Evolutionary conservation across 2,797 vertebrate genomes (phyloP).

Genomic region (Enteromius paludinosus): DNA sequence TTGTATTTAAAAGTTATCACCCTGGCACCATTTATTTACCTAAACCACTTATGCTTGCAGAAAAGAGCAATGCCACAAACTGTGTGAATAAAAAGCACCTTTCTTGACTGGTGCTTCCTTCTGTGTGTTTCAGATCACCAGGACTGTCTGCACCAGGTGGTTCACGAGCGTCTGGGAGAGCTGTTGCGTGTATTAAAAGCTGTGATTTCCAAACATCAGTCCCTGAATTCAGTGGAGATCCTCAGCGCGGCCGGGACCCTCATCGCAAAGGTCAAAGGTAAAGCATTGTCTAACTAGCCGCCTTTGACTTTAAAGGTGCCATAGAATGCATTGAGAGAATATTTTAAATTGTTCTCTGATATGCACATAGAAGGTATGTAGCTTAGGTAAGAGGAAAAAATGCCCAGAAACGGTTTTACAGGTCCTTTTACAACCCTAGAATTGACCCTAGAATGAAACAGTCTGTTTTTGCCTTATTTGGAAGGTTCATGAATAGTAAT

Average conservation of each 20-base stretch:
- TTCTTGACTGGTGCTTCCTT: slow-evolving; percentile 10
- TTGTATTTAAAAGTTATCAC: neutral
- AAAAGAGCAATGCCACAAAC: neutral
- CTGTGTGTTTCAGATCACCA: slow-evolving; percentile 81
- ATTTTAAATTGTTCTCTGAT: too few relatives aligned
- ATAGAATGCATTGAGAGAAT: too few relatives aligned
- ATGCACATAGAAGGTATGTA: too few relatives aligned
- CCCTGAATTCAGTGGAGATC: slow-evolving; percentile 94
- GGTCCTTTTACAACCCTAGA: too few relatives aligned
- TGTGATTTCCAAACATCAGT: slow-evolving; percentile 91
- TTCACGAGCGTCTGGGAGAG: slow-evolving; percentile 92
- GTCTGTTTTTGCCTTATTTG: too few relatives aligned
- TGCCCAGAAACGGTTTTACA: too few relatives aligned
- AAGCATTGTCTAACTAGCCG: slow-evolving; percentile 59
- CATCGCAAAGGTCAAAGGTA: slow-evolving; percentile 96
- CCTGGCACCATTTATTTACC: too few relatives aligned
- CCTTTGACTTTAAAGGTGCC: too few relatives aligned
- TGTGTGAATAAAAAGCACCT: neutral
- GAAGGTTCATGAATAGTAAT: too few relatives aligned
- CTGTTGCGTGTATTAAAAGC: slow-evolving; percentile 89
- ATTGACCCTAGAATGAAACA: too few relatives aligned
- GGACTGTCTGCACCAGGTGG: slow-evolving; percentile 87
- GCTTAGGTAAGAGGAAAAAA: too few relatives aligned
- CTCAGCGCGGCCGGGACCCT: slow-evolving; percentile 92
- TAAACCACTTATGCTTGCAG: neutral